Evolutionary conservation across 2,888 invertebrate species (phyloP), one percentile per base, ranked within the genome.

Genomic region (Dasypogon diadema): DNA sequence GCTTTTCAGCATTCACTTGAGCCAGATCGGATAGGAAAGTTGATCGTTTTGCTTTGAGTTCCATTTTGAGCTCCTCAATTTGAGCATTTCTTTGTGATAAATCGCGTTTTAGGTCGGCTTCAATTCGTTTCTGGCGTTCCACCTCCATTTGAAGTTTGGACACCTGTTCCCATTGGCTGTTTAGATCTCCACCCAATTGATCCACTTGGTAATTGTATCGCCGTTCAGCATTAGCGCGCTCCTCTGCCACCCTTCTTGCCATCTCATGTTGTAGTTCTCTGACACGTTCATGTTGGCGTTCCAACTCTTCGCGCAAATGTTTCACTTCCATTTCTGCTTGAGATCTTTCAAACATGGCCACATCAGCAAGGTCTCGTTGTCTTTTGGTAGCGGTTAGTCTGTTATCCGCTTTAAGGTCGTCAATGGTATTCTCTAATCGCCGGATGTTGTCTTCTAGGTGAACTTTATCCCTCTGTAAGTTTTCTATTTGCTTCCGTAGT

Each of bases 41-140:
- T 5, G 83, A 81, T 0, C 85, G 91, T 87, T 94, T 94, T 78
- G 89, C 90, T 80, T 93, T 92, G 77, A 94, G 87, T 81, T 95
- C 95, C 87, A 92, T 92, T 82, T 92, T 92, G 2, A 95, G 84
- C 79, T 94, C 94, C 37, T 95, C 94, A 63, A 94, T 90, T 75
- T 92, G 90, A 0, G 91, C 88, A 79, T 90, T 92, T 81, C 92
- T 93, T 86, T 93, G 92, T 0, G 91, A 89, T 14, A 94, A 83
- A 79, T 95, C 94, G n/a, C 94, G 88, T 79, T 92, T 91, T 54
- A 93, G 83, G 79, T 95, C 94, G 1, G 89, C 88, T 80, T 94
- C 93, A 79, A 93, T 91, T 8, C 95, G 89, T 76, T 92, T 90
- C 81, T 93, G 93, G 26, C 93, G 91, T 78, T 95, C 95, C 79